These are phyloP conservation scores for Poecilobothrus nobilitatus DNA, from an alignment of 2,888 invertebrate species.

Conservation along the genomic window DNA sequence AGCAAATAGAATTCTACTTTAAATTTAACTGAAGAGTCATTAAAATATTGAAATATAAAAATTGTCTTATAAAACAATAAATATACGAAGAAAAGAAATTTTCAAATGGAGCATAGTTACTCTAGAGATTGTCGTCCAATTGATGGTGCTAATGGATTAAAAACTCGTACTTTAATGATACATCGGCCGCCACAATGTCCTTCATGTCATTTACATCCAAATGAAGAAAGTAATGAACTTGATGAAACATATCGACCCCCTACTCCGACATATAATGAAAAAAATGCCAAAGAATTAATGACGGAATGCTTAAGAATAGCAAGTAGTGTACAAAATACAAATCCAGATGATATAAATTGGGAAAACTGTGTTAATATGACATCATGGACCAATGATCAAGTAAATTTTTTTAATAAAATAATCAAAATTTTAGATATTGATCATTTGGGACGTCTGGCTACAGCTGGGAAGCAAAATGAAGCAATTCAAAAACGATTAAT, in stretches of 20 bases:
- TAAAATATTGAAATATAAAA: no score
- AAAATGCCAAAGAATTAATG: constrained; percentile 56
- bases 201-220: constrained; percentile 39
- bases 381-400: constrained; percentile 57
- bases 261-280: constrained; percentile 51
- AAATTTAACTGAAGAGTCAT: neutral
- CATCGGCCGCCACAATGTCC: constrained; percentile 41
- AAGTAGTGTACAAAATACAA: constrained; percentile 50
- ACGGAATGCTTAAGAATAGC: constrained; percentile 62
- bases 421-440: constrained; percentile 59
- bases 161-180: constrained; percentile 37
- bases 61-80: neutral
- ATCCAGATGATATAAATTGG: constrained; percentile 54
- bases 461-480: constrained; percentile 52
- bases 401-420: constrained; percentile 56
- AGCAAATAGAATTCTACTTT: neutral
- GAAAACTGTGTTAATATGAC: constrained; percentile 57
- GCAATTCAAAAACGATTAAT: constrained; percentile 58
- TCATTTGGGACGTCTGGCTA: constrained; percentile 55
- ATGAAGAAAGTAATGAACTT: constrained; percentile 45
- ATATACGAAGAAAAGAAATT: neutral
- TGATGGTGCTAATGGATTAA: constrained; percentile 36
- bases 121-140: constrained; percentile 52
- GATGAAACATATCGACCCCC: constrained; percentile 41
- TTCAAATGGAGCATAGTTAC: constrained; percentile 60